phyloP scores from a whole-genome alignment of 2,888 invertebrate genomes.

The Lasioglossum morio region DNA sequence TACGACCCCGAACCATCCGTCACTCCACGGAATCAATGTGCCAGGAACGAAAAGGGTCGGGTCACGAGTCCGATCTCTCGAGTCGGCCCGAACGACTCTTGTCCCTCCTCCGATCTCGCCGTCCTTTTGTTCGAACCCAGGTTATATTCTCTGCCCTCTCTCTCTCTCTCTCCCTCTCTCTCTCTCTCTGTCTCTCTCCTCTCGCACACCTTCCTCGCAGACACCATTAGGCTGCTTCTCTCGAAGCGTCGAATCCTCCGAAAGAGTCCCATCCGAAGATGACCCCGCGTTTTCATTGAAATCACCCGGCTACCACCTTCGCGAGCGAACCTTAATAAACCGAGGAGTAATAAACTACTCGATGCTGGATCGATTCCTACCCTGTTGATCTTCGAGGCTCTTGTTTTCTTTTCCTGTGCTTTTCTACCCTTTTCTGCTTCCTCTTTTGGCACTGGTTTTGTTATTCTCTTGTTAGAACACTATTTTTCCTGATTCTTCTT shows the following conservation, averaged over 20 bases:
- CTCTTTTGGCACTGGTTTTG: not conserved
- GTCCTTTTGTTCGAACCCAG: conserved; percentile 56
- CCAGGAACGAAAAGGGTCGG: conserved; percentile 72
- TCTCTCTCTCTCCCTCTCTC: no score
- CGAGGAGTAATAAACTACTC: not conserved
- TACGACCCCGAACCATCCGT: conserved; percentile 75
- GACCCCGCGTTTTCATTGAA: conserved; percentile 55
- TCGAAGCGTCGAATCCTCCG: conserved; percentile 44
- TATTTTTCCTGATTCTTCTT: not conserved
- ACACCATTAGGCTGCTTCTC: conserved; percentile 58
- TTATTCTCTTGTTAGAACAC: not conserved
- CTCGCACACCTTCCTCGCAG: conserved; percentile 5
- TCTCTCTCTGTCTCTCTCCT: no score
- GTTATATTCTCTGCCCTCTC: conserved; percentile 36
- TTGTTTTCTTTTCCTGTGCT: not conserved
- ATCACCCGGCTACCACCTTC: conserved; percentile 16
- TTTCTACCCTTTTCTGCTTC: not conserved
- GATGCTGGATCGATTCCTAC: not conserved
- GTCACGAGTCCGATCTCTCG: conserved; percentile 74
- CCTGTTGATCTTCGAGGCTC: not conserved
- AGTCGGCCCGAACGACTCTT: conserved; percentile 49
- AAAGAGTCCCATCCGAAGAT: conserved; percentile 28
- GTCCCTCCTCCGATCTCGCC: conserved; percentile 38
- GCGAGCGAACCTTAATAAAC: conserved; percentile 26
- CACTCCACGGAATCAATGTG: conserved; percentile 77